A percentile compares a stretch with the other conserved stretches of the same genome.
phyloP scores from a whole-genome alignment of 1,140 invertebrate species.

The Drosophila ananassae region DNA sequence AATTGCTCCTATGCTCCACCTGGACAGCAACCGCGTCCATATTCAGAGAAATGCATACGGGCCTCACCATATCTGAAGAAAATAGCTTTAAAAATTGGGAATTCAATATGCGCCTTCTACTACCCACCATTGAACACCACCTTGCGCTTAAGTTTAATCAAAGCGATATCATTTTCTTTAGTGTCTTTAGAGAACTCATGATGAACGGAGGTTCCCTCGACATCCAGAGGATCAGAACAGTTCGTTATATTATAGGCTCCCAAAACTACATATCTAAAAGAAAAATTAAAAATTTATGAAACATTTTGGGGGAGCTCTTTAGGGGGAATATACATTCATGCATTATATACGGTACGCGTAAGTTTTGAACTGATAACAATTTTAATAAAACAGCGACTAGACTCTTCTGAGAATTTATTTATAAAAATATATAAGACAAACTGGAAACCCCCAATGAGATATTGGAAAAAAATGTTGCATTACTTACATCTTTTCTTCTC shows the following conservation, averaged over 20 bases:
- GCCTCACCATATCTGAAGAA: not conserved
- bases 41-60: slow-evolving; percentile 1
- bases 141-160: not conserved
- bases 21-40: fast-evolving
- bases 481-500: not conserved
- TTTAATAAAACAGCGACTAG: too few relatives aligned
- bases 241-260: not conserved
- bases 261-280: not conserved
- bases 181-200: not conserved
- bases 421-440: too few relatives aligned
- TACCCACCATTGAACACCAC: not conserved
- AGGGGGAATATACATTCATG: too few relatives aligned
- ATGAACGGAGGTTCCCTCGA: not conserved
- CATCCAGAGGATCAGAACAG: not conserved
- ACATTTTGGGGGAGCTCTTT: too few relatives aligned
- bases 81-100: too few relatives aligned
- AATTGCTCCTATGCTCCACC: fast-evolving
- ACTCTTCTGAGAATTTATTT: too few relatives aligned
- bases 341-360: too few relatives aligned
- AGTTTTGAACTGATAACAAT: too few relatives aligned
- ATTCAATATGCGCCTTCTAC: too few relatives aligned
- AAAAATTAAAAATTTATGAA: not conserved
- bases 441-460: too few relatives aligned
- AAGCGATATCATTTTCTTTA: not conserved
- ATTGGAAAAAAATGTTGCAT: not conserved